Evolutionary conservation across 1,140 invertebrate genomes (phyloP), one percentile per base, ranked within the genome.

Genomic region (Coptotermes formosanus): DNA sequence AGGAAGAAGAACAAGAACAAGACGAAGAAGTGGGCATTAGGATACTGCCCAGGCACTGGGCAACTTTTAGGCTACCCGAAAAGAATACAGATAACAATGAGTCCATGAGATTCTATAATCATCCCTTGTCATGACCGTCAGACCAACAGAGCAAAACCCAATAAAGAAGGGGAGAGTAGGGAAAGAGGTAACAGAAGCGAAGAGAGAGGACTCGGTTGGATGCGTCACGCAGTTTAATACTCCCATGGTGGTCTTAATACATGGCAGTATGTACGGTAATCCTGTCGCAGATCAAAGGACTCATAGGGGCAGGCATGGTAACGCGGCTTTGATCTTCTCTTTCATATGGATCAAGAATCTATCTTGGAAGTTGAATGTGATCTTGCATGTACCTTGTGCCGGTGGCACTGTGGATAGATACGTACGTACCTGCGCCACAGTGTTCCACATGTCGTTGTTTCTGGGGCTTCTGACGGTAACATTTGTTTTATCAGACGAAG

Each of bases 301-400:
- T 75, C 64, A 8, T 12, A 75, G 25, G 25, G 64, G 25, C n/a
- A 75, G 64, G 14, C 11, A 75, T 8, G 25, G 7, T 7, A n/a
- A 75, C 30, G 64, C 64, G n/a, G 25, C 64, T 75, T 75, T 75
- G 64, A 75, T 75, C 64, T 75, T 75, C 64, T 75, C 64, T 75
- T 75, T 75, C 64, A 30, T 75, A 30, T 30, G 64, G 64, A 75
- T 75, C 64, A 75, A 75, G 64, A 75, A 75, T 75, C 64, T 75
- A 75, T 75, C 64, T 14, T n/a, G 64, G 64, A 75, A 75, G 64
- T n/a, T 75, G 64, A 75, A 75, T 75, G 64, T 75, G n/a, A 75
- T 75, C 64, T 75, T 30, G 25, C 14, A 64, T 64, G 9, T 64
- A 21, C 21, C 59, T 6, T 64, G 0, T 30, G 64, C n/a, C 25